Evolutionary conservation across 1,140 invertebrate genomes (phyloP), one percentile per base, ranked within the genome.

Genomic region (Dreissena polymorpha): DNA sequence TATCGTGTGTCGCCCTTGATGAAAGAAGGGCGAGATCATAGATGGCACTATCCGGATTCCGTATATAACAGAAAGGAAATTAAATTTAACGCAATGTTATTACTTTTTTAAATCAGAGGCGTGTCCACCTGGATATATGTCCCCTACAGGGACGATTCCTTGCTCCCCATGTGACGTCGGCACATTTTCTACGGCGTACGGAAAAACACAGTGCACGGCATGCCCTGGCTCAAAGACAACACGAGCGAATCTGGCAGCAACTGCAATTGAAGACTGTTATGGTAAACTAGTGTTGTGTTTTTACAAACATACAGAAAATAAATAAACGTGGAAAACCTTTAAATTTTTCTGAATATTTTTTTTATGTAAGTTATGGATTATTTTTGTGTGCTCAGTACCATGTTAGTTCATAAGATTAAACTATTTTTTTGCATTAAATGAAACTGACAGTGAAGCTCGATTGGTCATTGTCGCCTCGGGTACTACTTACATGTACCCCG

Each of bases 141-240:
- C 64, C 29, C 13, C 23, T 13, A 67, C 64, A 27, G 64, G 64
- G 3, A 23, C 29, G 21, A 13, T 13, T 14, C 64, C 64, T 21
- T 67, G 64, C 29, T n/a, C 64, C 23, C 14, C 64, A 1, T 67
- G 64, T 25, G 64, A 67, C 10, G 23, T 27, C 14, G 64, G 64
- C 13, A 67, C 64, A 67, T 67, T 27, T 25, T 27, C 23, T 25
- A 67, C 64, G 29, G 13, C 16, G 12, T 67, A 67, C 29, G 64
- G 64, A 14, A 8, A 29, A 7, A 67, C 21, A 14, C 23, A 29
- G 13, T 67, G 64, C 29, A 67, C 10, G 12, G 21, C 23, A 21
- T 67, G 64, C 29, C 64, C 64, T 27, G 64, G 64, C 14, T 67
- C 64, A 67, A 18, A 67, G 21, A 67, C 29, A 27, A 67, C 64